These are phyloP conservation scores for Neosilurus hyrtlii DNA, from an alignment of 2,797 vertebrate species.

Conservation along the genomic window DNA sequence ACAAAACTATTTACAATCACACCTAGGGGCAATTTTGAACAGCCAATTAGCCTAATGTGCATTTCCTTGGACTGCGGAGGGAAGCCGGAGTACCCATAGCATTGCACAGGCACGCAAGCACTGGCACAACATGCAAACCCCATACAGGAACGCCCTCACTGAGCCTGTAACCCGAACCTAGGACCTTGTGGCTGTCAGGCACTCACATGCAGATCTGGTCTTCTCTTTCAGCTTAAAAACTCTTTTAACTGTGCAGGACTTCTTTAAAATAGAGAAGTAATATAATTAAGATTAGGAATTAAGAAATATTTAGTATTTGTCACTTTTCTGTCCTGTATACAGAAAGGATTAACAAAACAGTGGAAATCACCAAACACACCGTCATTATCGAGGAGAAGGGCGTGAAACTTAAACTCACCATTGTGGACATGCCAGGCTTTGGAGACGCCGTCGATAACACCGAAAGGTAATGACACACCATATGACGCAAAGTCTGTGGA, in stretches of 20 bases:
- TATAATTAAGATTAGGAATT: background rate
- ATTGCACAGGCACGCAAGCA: no score
- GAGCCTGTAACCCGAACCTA: no score
- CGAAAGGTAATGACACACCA: constrained; percentile 68
- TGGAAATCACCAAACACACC: constrained; percentile 76
- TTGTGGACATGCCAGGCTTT: constrained; percentile 85
- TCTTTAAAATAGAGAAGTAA: background rate
- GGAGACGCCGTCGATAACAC: constrained; percentile 82
- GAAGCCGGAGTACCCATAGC: no score
- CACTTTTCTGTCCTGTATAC: background rate
- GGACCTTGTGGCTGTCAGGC: no score
- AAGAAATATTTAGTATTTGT: background rate
- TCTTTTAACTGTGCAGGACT: background rate
- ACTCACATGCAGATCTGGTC: no score
- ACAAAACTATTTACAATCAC: no score
- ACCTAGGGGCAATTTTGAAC: no score
- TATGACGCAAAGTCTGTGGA: background rate
- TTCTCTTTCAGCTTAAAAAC: no score
- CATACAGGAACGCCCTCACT: no score
- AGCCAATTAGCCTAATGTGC: no score
- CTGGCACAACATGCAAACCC: no score
- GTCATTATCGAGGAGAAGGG: constrained; percentile 83
- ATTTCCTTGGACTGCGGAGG: no score
- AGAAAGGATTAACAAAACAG: constrained; percentile 78
- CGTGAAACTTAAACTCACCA: constrained; percentile 77